Conservation (phyloP, 1,140 invertebrate species). For the Zaprionus africanus region DNA sequence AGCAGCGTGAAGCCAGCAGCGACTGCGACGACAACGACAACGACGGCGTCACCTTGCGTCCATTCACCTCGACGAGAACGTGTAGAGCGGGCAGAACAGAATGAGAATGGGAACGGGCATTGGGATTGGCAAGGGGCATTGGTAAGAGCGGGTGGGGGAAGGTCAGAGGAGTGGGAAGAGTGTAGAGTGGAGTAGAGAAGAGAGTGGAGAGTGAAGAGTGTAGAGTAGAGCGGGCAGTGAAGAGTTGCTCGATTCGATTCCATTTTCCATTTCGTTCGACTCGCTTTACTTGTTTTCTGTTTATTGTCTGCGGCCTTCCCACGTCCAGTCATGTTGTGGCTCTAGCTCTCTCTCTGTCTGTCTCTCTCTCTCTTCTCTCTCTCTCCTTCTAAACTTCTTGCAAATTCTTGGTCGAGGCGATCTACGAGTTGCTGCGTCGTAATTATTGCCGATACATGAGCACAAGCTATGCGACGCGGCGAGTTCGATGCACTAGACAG, state of each 20-base stretch:
- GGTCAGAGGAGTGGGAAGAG: conserved; percentile 26
- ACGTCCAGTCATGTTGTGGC: conserved; percentile 19
- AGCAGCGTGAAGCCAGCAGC: background rate
- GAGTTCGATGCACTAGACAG: conserved; percentile 62
- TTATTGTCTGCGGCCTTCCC: conserved; percentile 49
- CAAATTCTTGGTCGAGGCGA: conserved; percentile 44
- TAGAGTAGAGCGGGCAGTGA: background rate
- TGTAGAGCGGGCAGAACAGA: conserved; percentile 11
- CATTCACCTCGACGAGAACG: conserved; percentile 69
- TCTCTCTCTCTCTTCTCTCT: conserved; percentile 1
- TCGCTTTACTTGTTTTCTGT: conserved; percentile 54
- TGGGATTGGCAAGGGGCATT: background rate
- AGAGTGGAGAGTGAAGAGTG: background rate
- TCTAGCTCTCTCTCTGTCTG: background rate
- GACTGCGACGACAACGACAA: conserved; percentile 27
- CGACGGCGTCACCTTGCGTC: conserved; percentile 66
- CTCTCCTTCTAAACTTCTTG: conserved; percentile 14
- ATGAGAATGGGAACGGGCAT: conserved; percentile 17
- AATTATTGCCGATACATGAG: conserved; percentile 69
- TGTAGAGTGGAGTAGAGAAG: background rate
- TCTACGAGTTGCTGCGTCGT: conserved; percentile 56
- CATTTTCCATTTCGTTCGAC: conserved; percentile 74
- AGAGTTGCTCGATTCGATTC: conserved; percentile 68
- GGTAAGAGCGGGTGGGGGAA: background rate
- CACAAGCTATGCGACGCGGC: conserved; percentile 38